Evolutionary conservation across 2,797 vertebrate species (phyloP), one percentile per base, ranked within the genome.

Genomic region (Pygocentrus nattereri): DNA sequence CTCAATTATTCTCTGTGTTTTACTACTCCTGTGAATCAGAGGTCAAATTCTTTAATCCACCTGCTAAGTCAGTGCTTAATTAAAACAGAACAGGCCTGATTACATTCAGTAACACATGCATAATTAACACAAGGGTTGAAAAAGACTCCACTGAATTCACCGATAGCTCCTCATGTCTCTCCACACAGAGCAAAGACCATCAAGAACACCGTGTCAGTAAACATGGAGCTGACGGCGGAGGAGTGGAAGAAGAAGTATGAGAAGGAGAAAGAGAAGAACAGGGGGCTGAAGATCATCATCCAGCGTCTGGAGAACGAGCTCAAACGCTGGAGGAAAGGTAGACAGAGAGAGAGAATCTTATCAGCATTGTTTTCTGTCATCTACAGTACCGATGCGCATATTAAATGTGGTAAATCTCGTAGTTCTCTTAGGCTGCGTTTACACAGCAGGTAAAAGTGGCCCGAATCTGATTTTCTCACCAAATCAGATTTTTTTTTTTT

Each of bases 181-280:
- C 41, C 62, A 19, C 72, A 50, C 86, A 99, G 98, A 89, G 98
- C 98, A 1, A 99, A 99, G 92, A 99, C 98, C 31, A 99, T 99
- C 84, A 99, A 99, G 93, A 99, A 99, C 89, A 99, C 98, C 0
- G 98, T 98, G 81, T 97, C 96, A 4, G 96, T 99, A 68, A 99
- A 99, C 87, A 91, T 97, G 92, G 98, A 99, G 88, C 93, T 99
- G 87, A 99, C 98, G 0, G 98, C 98, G 0, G 98, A 99, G 86
- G 97, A 99, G 90, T 99, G 97, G 98, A 98, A 97, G 92, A 98
- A 98, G 87, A 99, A 99, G 82, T 99, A 97, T 0, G 98, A 99
- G 88, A 98, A 97, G 86, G 97, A 99, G 88, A 99, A 98, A 44
- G 94, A 94, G 68, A 95, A 91, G 85, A 93, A 62, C 78, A 75